Evolutionary conservation across 2,888 invertebrate genomes (phyloP).

Genomic region (Drosophila pseudotalamancana): DNA sequence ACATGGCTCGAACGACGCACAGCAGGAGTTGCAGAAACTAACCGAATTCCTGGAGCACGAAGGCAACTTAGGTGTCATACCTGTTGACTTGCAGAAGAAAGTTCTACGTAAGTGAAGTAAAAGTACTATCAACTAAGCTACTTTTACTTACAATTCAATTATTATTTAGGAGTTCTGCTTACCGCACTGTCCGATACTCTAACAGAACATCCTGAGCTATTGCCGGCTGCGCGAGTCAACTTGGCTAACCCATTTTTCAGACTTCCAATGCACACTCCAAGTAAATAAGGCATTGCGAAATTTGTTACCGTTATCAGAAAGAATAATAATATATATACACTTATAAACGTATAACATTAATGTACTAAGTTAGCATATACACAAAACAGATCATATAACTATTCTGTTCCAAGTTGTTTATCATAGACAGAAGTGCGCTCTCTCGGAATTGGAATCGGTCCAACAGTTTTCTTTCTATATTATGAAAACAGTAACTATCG

Average conservation of each 20-base stretch:
- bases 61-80: slow-evolving; percentile 90
- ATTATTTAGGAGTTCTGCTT: slow-evolving; percentile 88
- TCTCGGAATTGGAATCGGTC: slow-evolving; percentile 68
- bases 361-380: slow-evolving; percentile 47
- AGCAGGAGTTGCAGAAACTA: slow-evolving; percentile 90
- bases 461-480: slow-evolving; percentile 11
- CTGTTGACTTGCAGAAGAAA: slow-evolving; percentile 90
- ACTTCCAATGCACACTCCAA: slow-evolving; percentile 77
- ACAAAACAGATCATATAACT: slow-evolving; percentile 24
- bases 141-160: background rate
- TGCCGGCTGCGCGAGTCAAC: slow-evolving; percentile 86
- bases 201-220: slow-evolving; percentile 89
- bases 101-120: slow-evolving; percentile 87
- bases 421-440: slow-evolving; percentile 58
- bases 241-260: slow-evolving; percentile 84
- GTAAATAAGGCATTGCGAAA: slow-evolving; percentile 42
- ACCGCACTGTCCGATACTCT: slow-evolving; percentile 90
- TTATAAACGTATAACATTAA: slow-evolving; percentile 48
- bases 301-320: slow-evolving; percentile 48
- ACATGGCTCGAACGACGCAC: slow-evolving; percentile 88
- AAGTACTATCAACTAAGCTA: background rate
- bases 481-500: slow-evolving; percentile 1
- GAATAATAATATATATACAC: slow-evolving; percentile 34
- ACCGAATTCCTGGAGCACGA: slow-evolving; percentile 90
- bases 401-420: slow-evolving; percentile 39